Evolutionary conservation across 2,113 vertebrate species (phyloP).

Genomic region (Regulus satrapa): DNA sequence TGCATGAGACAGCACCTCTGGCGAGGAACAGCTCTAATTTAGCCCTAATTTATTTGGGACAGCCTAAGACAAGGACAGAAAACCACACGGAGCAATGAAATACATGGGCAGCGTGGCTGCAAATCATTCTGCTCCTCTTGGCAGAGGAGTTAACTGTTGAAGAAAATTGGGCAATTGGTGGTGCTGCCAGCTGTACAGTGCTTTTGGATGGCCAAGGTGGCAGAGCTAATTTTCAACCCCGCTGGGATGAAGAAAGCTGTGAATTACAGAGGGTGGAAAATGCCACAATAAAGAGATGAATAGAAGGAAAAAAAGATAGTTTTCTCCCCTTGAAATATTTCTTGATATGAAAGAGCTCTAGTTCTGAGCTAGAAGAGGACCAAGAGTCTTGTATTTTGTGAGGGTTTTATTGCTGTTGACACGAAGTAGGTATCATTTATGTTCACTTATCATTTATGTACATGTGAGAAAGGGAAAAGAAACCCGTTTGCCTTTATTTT

Average conservation of each 20-base stretch:
- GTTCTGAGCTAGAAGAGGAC: background rate
- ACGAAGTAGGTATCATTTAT: background rate
- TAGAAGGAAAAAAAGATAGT: background rate
- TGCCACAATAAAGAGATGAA: background rate
- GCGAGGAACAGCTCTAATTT: background rate
- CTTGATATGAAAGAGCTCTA: background rate
- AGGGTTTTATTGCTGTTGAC: background rate
- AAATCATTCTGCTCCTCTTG: background rate
- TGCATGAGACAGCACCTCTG: background rate
- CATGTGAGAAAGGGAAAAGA: background rate
- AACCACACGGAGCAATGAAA: background rate
- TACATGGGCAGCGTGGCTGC: background rate
- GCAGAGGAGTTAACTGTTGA: background rate
- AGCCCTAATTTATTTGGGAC: background rate
- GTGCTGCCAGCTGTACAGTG: background rate
- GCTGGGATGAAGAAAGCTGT: conserved; percentile 10
- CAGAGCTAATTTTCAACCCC: background rate
- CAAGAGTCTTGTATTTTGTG: background rate
- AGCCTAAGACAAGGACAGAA: background rate
- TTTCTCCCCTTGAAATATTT: background rate
- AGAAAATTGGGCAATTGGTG: conserved; percentile 28
- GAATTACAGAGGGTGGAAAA: conserved; percentile 6
- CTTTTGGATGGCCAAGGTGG: background rate
- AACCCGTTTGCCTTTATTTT: background rate
- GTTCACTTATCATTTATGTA: background rate